Base-by-base conservation (phyloP, 2,797 vertebrate species). In the Thalassophryne amazonica region DNA sequence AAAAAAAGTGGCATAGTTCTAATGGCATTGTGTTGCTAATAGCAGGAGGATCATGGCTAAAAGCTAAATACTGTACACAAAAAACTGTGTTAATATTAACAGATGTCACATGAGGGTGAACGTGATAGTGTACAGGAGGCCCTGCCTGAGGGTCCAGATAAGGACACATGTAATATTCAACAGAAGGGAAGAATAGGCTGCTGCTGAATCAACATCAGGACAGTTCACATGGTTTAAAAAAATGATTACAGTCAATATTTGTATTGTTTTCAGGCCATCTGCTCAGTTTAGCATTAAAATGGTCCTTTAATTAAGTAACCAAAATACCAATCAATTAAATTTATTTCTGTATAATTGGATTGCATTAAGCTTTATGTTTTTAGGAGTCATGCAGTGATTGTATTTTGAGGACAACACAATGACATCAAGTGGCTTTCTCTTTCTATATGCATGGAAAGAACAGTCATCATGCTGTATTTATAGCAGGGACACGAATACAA, bases 241-340 rank as follows among this genome's bases (percentile, higher is more conserved):
- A 46, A 5, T 32, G 27, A 42, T 9, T 11, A 31, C 17, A 36
- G 13, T 19, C 4, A 25, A 12, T 18, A 15, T 48, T 37, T 45
- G 20, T 12, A 21, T n/a, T 17, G 7, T 15, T 59, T 45, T 45
- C 18, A 8, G 15, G 41, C 53, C 62, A 73, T 54, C 62, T 73
- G 62, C 35, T 17, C 13, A 13, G n/a, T 27, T 36, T 17, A 1
- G 6, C 7, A 6, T 49, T 29, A 43, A 52, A 63, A 23, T 13
- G 35, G 1, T 19, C 19, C 22, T 32, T 5, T 15, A 43, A 40
- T 49, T 11, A 52, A 35, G 33, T 13, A 43, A 21, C 28, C 27
- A 29, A 12, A 39, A 24, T 14, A 32, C 20, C 28, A 42, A 51
- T 49, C 47, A 36, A 29, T 30, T 2, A 6, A 21, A 60, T 32